Evolutionary conservation across 2,888 invertebrate species (phyloP).

Genomic region (Andrena bicolor): DNA sequence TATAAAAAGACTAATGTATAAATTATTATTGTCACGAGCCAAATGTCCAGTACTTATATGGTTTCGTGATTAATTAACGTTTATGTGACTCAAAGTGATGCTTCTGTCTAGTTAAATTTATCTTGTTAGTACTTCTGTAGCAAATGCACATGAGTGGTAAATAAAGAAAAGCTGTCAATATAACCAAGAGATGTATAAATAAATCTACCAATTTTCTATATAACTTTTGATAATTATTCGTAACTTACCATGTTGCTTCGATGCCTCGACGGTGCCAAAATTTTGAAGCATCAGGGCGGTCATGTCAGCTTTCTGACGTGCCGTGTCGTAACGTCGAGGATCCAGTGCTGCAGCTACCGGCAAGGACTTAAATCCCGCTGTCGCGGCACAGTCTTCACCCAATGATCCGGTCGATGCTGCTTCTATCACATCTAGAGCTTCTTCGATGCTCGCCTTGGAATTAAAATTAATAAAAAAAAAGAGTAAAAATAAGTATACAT

Average conservation of each 20-base stretch:
- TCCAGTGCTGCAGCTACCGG: slow-evolving; percentile 90
- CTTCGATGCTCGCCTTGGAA: slow-evolving; percentile 85
- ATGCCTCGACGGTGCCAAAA: slow-evolving; percentile 86
- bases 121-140: no score
- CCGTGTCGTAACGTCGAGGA: slow-evolving; percentile 90
- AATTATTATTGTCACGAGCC: no score
- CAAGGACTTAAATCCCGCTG: slow-evolving; percentile 85
- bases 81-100: no score
- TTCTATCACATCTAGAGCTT: slow-evolving; percentile 90
- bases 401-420: slow-evolving; percentile 82
- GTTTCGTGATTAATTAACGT: no score
- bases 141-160: no score
- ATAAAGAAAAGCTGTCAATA: no score
- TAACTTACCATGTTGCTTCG: slow-evolving; percentile 85
- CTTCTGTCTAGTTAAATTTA: no score
- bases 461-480: not conserved
- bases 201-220: not conserved
- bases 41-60: no score
- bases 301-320: slow-evolving; percentile 92
- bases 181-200: no score
- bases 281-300: slow-evolving; percentile 92
- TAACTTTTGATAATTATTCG: slow-evolving; percentile 68
- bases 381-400: slow-evolving; percentile 76
- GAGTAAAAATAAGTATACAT: not conserved
- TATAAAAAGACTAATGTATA: no score